Percentiles rank a stretch among this genome's conserved stretches.
phyloP scores from a whole-genome alignment of 1,140 invertebrate genomes.

The Goniozus legneri region DNA sequence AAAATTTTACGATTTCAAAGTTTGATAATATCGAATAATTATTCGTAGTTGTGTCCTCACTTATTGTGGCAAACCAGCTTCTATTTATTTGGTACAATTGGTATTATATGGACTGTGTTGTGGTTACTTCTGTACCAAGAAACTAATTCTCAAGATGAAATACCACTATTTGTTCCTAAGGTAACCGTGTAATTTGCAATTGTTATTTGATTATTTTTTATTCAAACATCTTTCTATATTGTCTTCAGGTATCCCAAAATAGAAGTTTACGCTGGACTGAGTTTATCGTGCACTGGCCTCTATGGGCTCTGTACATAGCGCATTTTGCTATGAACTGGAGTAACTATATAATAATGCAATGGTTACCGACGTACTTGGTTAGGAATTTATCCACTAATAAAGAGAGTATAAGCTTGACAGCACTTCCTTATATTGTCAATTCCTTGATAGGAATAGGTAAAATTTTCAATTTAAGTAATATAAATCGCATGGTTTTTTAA shows the following conservation, averaged over 20 bases:
- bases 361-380: constrained; percentile 74
- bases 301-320: constrained; percentile 77
- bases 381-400: constrained; percentile 67
- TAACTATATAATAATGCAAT: constrained; percentile 82
- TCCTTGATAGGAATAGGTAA: constrained; percentile 70
- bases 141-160: constrained; percentile 60
- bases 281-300: constrained; percentile 68
- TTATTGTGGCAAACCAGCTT: constrained; percentile 70
- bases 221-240: constrained; percentile 4
- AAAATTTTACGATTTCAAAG: too few relatives aligned
- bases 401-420: constrained; percentile 73
- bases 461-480: constrained; percentile 18
- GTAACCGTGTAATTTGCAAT: constrained; percentile 39
- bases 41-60: constrained; percentile 60
- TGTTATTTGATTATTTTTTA: constrained; percentile 6
- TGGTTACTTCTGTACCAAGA: constrained; percentile 67
- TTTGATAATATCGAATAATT: too few relatives aligned
- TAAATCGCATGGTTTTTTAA: not conserved
- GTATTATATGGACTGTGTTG: constrained; percentile 67
- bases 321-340: constrained; percentile 86
- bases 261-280: constrained; percentile 62
- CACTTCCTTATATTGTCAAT: constrained; percentile 75
- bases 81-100: constrained; percentile 69
- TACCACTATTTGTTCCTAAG: constrained; percentile 66
- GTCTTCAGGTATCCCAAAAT: constrained; percentile 55